Evolutionary conservation across 2,888 invertebrate genomes (phyloP).

Genomic region (Philaethria dido): DNA sequence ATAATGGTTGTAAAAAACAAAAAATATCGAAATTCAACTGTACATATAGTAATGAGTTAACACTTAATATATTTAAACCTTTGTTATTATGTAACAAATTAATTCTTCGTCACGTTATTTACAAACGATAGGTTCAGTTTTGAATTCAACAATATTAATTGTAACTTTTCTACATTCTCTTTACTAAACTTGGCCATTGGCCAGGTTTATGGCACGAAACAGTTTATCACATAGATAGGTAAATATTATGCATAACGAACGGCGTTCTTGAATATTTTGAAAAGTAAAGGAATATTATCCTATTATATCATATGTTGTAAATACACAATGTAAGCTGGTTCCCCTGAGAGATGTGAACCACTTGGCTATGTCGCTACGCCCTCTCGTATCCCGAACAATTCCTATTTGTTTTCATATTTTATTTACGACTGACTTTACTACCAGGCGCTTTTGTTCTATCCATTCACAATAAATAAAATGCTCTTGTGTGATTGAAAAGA

Average conservation of each 20-base stretch:
- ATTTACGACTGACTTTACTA: constrained; percentile 36
- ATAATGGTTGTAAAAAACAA: too few relatives aligned
- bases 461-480: constrained; percentile 30
- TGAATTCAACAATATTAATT: constrained; percentile 4
- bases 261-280: neutral
- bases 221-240: constrained; percentile 11
- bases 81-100: neutral
- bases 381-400: constrained; percentile 35
- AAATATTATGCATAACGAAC: constrained; percentile 8
- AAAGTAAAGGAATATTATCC: constrained; percentile 14
- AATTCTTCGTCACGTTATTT: neutral
- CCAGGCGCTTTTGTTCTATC: constrained; percentile 27
- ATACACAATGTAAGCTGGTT: constrained; percentile 41
- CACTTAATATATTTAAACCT: too few relatives aligned
- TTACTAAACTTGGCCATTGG: constrained; percentile 15
- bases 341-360: constrained; percentile 43
- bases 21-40: too few relatives aligned
- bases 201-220: neutral
- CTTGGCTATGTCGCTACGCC: constrained; percentile 42
- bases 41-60: too few relatives aligned
- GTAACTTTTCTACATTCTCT: neutral
- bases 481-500: constrained; percentile 18
- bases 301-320: constrained; percentile 39
- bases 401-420: constrained; percentile 43
- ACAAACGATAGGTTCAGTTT: neutral